A percentile compares a stretch with the other conserved stretches of the same genome.
These are phyloP conservation scores for Muschampia plurimacula DNA, from an alignment of 2,888 invertebrate genomes.

Conservation along the genomic window DNA sequence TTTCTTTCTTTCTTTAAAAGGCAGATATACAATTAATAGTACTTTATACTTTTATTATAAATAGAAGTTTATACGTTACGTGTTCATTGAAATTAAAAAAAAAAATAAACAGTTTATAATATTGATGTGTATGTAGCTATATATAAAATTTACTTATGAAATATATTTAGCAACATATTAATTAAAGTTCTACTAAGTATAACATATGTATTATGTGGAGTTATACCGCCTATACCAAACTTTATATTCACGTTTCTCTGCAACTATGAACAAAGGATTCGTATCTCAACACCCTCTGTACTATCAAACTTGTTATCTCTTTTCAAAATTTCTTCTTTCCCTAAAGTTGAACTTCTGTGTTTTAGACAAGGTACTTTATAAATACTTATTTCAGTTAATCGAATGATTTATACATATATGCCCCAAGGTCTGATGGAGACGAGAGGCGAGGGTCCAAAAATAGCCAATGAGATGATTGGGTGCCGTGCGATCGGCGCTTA, in stretches of 20 bases:
- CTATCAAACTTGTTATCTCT: slow-evolving; percentile 24
- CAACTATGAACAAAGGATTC: slow-evolving; percentile 14
- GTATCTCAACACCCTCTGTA: slow-evolving; percentile 9
- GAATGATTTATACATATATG: slow-evolving; percentile 3
- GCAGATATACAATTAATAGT: too few species aligned
- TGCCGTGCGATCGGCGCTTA: slow-evolving; percentile 8
- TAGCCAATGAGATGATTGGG: slow-evolving; percentile 21
- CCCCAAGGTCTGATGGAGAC: not conserved
- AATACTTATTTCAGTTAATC: slow-evolving; percentile 4
- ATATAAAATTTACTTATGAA: too few species aligned
- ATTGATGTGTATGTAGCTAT: too few species aligned
- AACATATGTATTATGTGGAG: too few species aligned
- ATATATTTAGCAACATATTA: too few species aligned
- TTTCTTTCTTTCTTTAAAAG: too few species aligned
- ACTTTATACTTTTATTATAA: too few species aligned
- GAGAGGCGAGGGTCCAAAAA: slow-evolving; percentile 19
- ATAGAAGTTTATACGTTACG: too few species aligned
- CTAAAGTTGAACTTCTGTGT: not conserved
- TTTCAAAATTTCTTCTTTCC: slow-evolving; percentile 19
- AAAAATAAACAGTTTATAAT: too few species aligned
- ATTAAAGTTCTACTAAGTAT: too few species aligned
- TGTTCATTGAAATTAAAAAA: too few species aligned
- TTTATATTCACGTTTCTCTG: not conserved
- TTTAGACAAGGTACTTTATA: not conserved
- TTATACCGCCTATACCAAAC: not conserved